Conservation (phyloP, 1,140 invertebrate genomes). For the Eubasilissa regina region DNA sequence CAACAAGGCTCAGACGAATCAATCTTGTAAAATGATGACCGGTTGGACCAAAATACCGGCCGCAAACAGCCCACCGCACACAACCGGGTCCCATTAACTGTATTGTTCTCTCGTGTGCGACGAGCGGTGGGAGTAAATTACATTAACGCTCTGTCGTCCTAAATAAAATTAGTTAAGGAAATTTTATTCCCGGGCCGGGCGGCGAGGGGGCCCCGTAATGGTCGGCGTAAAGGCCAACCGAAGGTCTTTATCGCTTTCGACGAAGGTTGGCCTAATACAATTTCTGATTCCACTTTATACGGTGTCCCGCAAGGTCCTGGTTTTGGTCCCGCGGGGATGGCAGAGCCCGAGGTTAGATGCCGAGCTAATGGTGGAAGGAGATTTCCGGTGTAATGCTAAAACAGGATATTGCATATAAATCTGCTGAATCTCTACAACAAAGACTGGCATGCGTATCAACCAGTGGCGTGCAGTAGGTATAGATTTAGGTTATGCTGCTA, state of each 20-base stretch:
- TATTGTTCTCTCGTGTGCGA: constrained; percentile 10
- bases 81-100: neutral
- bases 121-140: neutral
- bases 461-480: no score
- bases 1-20: no score
- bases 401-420: no score
- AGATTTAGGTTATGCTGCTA: no score
- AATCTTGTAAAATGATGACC: no score
- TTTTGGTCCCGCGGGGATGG: neutral
- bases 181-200: constrained; percentile 47
- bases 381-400: no score
- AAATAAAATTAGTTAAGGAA: constrained; percentile 55
- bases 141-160: constrained; percentile 26
- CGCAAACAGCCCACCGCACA: neutral
- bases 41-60: neutral
- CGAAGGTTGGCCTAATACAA: constrained; percentile 51
- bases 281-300: constrained; percentile 48
- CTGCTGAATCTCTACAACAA: no score
- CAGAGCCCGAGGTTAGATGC: no score
- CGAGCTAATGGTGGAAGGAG: no score
- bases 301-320: constrained; percentile 7
- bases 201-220: constrained; percentile 33
- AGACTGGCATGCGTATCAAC: no score
- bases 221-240: constrained; percentile 31
- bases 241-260: constrained; percentile 52